phyloP scores from a whole-genome alignment of 1,140 invertebrate genomes.

The Bombus sibiricus region DNA sequence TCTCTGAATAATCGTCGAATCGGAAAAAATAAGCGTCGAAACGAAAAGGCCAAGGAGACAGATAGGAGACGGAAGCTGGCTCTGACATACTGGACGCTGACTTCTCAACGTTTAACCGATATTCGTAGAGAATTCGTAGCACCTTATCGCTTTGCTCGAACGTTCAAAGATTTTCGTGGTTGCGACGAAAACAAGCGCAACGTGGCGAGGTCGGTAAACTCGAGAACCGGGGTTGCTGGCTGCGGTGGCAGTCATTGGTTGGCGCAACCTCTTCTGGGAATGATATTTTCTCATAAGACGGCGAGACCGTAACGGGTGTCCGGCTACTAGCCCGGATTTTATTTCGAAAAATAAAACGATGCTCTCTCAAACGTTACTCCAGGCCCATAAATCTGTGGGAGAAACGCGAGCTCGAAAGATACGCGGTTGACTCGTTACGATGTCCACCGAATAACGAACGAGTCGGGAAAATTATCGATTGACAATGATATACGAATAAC shows the following conservation, averaged over 20 bases:
- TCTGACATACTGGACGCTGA: not conserved
- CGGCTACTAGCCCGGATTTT: conserved; percentile 41
- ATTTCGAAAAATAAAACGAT: conserved; percentile 22
- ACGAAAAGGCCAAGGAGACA: no score
- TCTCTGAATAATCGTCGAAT: not conserved
- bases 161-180: not conserved
- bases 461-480: not conserved
- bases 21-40: no score
- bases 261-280: conserved; percentile 49
- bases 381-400: not conserved
- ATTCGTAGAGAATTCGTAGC: not conserved
- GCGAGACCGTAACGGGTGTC: conserved; percentile 36
- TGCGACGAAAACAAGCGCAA: conserved; percentile 47
- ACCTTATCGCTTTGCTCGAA: not conserved
- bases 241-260: not conserved
- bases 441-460: not conserved
- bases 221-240: not conserved
- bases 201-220: conserved; percentile 54
- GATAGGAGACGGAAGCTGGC: not conserved
- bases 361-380: not conserved
- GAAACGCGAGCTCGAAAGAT: not conserved
- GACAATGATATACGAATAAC: not conserved
- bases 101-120: no score
- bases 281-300: conserved; percentile 60
- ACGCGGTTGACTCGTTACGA: no score